Evolutionary conservation across 2,113 vertebrate genomes (phyloP), one percentile per base, ranked within the genome.

Genomic region (Benitochromis conjunctus): DNA sequence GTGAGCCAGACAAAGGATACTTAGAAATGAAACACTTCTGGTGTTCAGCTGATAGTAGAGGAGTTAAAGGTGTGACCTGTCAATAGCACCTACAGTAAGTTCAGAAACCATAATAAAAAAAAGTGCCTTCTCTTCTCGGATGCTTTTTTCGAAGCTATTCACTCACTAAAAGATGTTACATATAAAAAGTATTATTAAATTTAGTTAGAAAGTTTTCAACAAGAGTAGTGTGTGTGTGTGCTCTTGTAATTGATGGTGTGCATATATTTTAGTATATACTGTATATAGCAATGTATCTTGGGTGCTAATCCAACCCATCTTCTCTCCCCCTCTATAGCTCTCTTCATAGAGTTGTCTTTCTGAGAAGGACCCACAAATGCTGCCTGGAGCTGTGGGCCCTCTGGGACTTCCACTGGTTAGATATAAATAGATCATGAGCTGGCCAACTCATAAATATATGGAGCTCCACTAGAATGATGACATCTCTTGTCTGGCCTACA

Each of bases 401-500:
- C 58, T n/a, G 93, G 94, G 95, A 94, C 82, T 86, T 93, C 92
- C 82, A 81, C 84, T 92, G 87, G 87, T 91, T 88, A 16, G 90
- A 90, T 95, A 95, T 95, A 93, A 95, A 95, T 95, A 95, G 94
- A 94, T 92, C 85, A 90, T 90, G 87, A 94, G 92, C 91, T 81
- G 91, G 91, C 92, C 87, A 85, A 80, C 94, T 93, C 94, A 94
- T 94, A 94, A 95, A 95, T 94, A 94, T 93, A 86, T 84, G 89
- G 87, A 82, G 89, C 94, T 90, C 85, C 81, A 82, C 89, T 58
- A 85, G 88, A 93, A 94, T 91, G 89, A 94, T 94, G 92, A 94
- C 92, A 94, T 94, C 89, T 92, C 84, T 57, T 92, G 93, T 94
- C 94, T 94, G 87, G 90, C 91, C 92, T 89, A 66, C 88, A 90